phyloP scores from a whole-genome alignment of 2,888 invertebrate species.

The Gandaritis pyraliata region DNA sequence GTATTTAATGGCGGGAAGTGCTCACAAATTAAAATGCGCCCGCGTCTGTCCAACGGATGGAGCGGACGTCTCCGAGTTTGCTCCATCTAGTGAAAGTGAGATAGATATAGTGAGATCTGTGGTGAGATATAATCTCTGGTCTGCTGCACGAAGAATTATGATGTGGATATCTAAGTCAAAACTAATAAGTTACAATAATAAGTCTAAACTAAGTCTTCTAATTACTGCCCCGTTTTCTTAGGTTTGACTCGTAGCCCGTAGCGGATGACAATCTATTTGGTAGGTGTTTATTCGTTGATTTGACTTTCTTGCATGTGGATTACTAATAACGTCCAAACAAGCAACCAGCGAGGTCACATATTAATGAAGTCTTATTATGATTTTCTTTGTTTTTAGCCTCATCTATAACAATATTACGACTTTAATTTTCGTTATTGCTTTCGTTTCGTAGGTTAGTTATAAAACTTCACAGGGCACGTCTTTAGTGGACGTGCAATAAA shows the following conservation, averaged over 20 bases:
- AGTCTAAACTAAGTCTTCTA: too few species aligned
- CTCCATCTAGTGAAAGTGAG: constrained; percentile 67
- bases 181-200: too few species aligned
- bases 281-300: background rate
- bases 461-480: too few species aligned
- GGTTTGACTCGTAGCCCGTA: constrained; percentile 1
- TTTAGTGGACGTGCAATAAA: too few species aligned
- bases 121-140: constrained; percentile 56
- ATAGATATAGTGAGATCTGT: too few species aligned
- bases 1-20: constrained; percentile 75
- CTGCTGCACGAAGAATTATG: constrained; percentile 38
- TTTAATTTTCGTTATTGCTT: too few species aligned
- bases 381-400: too few species aligned
- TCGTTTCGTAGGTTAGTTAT: too few species aligned
- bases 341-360: too few species aligned
- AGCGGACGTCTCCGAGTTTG: constrained; percentile 68
- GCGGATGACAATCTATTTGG: background rate
- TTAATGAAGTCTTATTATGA: too few species aligned
- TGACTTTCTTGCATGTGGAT: background rate
- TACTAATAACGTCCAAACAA: too few species aligned
- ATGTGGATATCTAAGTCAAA: constrained; percentile 35
- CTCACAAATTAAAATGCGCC: constrained; percentile 74
- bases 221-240: constrained; percentile 27
- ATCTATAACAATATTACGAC: too few species aligned
- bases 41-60: constrained; percentile 56